Conservation (phyloP, 2,888 invertebrate genomes). For the Spicauda simplicius region DNA sequence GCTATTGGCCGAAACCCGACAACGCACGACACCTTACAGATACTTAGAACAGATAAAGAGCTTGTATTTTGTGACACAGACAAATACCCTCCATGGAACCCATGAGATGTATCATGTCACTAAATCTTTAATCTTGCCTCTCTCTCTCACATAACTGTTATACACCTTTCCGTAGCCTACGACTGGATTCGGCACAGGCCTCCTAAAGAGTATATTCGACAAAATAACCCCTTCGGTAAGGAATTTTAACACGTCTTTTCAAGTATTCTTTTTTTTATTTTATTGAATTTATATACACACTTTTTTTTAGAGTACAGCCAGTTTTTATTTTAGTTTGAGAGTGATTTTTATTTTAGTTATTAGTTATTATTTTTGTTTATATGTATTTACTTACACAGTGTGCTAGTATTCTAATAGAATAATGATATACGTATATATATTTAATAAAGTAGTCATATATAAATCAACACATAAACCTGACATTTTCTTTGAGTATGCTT, state of each 20-base stretch:
- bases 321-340: conserved; percentile 63
- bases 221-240: conserved; percentile 86
- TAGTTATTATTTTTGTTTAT: conserved; percentile 65
- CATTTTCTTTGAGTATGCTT: conserved; percentile 80
- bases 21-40: conserved; percentile 82
- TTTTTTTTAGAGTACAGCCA: conserved; percentile 67
- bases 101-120: conserved; percentile 74
- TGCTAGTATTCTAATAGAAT: conserved; percentile 77
- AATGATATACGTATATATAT: conserved; percentile 56
- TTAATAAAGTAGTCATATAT: conserved; percentile 69
- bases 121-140: conserved; percentile 75
- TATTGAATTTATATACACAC: conserved; percentile 66
- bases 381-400: conserved; percentile 72
- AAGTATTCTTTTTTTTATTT: conserved; percentile 63
- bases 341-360: conserved; percentile 67
- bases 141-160: conserved; percentile 82
- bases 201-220: conserved; percentile 86
- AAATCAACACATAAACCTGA: conserved; percentile 72
- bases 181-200: conserved; percentile 85
- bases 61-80: conserved; percentile 85
- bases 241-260: conserved; percentile 84
- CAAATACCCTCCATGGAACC: conserved; percentile 68
- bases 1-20: conserved; percentile 83
- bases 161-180: conserved; percentile 85
- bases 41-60: conserved; percentile 81